A percentile compares a stretch with the other conserved stretches of the same genome.
phyloP scores from a whole-genome alignment of 2,113 vertebrate genomes.

The Ctenomys sociabilis region DNA sequence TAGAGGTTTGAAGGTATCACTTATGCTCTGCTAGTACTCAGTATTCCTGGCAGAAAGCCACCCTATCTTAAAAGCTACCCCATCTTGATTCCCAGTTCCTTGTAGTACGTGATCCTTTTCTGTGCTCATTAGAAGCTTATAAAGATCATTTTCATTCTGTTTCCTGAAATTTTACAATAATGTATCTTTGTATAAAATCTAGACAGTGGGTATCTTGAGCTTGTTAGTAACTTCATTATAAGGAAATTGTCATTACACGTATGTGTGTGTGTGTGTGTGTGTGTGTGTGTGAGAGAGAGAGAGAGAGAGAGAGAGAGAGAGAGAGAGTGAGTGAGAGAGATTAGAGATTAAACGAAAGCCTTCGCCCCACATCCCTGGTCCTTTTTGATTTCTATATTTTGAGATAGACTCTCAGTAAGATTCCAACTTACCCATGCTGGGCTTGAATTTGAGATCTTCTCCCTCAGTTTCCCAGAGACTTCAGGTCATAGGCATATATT shows the following conservation, averaged over 20 bases:
- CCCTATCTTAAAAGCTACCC: too few relatives aligned
- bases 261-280: background rate
- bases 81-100: background rate
- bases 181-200: background rate
- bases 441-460: background rate
- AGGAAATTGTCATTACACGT: background rate
- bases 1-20: background rate
- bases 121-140: conserved; percentile 5
- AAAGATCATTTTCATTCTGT: conserved; percentile 9
- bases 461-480: background rate
- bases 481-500: background rate
- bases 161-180: background rate
- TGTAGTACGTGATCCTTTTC: background rate
- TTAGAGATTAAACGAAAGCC: background rate
- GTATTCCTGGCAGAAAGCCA: background rate
- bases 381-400: background rate
- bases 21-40: background rate
- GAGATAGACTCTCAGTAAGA: background rate
- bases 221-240: background rate
- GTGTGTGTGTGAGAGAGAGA: background rate
- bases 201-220: background rate
- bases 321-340: too few relatives aligned
- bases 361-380: background rate
- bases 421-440: background rate
- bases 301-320: too few relatives aligned